Evolutionary conservation across 2,113 vertebrate genomes (phyloP).

Genomic region (Leiothrix lutea): DNA sequence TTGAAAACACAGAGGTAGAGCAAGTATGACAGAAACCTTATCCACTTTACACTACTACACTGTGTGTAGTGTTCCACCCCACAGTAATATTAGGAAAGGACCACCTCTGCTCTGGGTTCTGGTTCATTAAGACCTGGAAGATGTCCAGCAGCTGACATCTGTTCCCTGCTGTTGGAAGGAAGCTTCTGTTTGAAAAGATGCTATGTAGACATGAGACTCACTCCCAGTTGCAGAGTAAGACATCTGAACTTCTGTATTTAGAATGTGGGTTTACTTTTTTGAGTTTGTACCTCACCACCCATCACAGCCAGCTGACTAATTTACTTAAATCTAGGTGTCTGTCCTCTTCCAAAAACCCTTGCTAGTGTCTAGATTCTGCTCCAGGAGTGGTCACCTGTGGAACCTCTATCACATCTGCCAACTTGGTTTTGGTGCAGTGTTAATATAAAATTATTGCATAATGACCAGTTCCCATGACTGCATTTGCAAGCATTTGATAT

Average conservation of each 20-base stretch:
- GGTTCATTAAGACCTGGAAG: neutral
- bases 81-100: neutral
- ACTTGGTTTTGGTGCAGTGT: neutral
- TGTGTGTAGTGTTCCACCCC: neutral
- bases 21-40: neutral
- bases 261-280: neutral
- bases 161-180: neutral
- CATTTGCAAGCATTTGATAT: neutral
- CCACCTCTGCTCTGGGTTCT: neutral
- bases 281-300: neutral
- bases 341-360: neutral
- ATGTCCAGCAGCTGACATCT: neutral
- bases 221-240: neutral
- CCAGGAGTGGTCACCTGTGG: neutral
- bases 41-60: fast-evolving
- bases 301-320: neutral
- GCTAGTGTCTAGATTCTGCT: neutral
- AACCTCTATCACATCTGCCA: neutral
- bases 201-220: neutral
- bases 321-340: neutral
- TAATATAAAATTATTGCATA: neutral
- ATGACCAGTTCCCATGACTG: neutral
- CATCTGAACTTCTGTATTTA: neutral
- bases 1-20: neutral
- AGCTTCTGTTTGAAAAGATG: neutral